phyloP scores from a whole-genome alignment of 2,797 vertebrate genomes.

The Rallus crepitans region DNA sequence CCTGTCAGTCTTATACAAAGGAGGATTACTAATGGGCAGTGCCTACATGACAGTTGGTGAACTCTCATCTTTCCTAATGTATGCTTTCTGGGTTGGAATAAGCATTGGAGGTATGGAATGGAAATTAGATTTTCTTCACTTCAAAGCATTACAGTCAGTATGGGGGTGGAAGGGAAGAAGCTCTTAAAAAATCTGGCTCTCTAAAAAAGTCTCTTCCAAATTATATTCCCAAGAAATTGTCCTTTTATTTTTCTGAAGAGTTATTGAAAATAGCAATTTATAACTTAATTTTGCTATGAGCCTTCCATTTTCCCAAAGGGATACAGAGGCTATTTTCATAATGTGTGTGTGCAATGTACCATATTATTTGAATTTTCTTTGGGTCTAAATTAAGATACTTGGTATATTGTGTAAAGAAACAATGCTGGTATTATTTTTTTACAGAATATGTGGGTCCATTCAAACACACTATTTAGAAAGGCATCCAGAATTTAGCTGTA shows the following conservation, averaged over 20 bases:
- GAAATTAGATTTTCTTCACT: slow-evolving; percentile 4
- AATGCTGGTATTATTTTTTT: neutral
- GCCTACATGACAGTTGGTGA: slow-evolving; percentile 96
- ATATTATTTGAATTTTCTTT: neutral
- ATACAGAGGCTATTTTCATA: neutral
- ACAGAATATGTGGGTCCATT: neutral
- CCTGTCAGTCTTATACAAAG: slow-evolving; percentile 95
- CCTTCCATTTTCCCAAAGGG: neutral
- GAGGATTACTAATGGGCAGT: slow-evolving; percentile 91
- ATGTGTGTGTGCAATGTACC: neutral
- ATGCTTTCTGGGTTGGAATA: slow-evolving; percentile 97
- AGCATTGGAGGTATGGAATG: slow-evolving; percentile 90
- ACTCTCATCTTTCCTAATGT: slow-evolving; percentile 97
- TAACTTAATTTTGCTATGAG: neutral
- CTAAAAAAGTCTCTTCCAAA: neutral
- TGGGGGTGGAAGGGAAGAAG: neutral
- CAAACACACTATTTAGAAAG: neutral
- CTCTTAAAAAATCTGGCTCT: neutral
- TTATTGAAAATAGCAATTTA: neutral
- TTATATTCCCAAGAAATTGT: neutral
- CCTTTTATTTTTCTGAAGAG: neutral
- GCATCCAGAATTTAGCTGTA: neutral
- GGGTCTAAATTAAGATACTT: neutral
- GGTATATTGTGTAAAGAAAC: neutral
- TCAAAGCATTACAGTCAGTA: neutral